phyloP scores from a whole-genome alignment of 2,888 invertebrate genomes.

The Drepana falcataria region DNA sequence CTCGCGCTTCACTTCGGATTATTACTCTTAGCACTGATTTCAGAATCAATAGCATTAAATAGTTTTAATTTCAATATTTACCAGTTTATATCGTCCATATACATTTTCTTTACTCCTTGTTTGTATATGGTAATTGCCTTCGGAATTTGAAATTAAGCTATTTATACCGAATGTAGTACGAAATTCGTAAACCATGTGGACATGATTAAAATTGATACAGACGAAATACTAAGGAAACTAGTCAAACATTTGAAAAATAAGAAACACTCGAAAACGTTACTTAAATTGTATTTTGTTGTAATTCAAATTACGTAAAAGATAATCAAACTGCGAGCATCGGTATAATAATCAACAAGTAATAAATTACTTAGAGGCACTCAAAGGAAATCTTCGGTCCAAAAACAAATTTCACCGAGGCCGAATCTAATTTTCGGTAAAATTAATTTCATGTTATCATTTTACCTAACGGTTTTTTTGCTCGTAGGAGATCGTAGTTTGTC shows the following conservation, averaged over 20 bases:
- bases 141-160: background rate
- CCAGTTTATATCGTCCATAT: slow-evolving; percentile 2
- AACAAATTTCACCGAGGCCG: slow-evolving; percentile 12
- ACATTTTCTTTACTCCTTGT: background rate
- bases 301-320: background rate
- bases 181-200: background rate
- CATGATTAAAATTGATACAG: background rate
- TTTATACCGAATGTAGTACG: background rate
- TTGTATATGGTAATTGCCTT: background rate
- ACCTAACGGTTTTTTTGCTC: background rate
- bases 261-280: background rate
- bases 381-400: slow-evolving; percentile 15
- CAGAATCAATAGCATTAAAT: slow-evolving; percentile 58
- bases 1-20: slow-evolving; percentile 59
- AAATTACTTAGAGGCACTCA: slow-evolving; percentile 5
- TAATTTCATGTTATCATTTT: slow-evolving; percentile 12
- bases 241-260: background rate
- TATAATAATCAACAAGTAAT: slow-evolving; percentile 7
- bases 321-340: slow-evolving; percentile 6
- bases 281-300: background rate
- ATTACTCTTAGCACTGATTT: slow-evolving; percentile 67
- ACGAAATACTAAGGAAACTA: background rate
- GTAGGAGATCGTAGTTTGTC: background rate
- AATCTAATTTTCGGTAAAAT: slow-evolving; percentile 16
- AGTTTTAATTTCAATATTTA: slow-evolving; percentile 3